Base-by-base conservation (phyloP, 2,113 vertebrate species). In the Cavia aperea region DNA sequence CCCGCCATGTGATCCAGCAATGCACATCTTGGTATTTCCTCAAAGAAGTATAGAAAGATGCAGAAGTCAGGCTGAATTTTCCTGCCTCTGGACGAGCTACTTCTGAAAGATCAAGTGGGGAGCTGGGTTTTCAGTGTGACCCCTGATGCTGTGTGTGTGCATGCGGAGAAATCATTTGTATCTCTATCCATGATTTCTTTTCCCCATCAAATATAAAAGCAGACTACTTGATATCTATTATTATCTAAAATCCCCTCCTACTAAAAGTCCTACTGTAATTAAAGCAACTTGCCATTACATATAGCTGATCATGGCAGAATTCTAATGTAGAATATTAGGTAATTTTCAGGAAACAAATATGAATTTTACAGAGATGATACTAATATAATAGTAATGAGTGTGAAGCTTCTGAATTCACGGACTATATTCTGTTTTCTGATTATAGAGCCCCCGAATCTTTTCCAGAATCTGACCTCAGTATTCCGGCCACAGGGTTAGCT, bases 391-490 rank as follows among this genome's bases (percentile, higher is more conserved):
- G 18, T 5, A 19, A 18, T 6, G 16, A 58, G 6, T 58, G 16
- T 58, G 18, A 54, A 46, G 19, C 23, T 46, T 43, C 6, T 31
- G 49, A n/a, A 58, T 24, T 23, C n/a, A 49, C 6, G n/a, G 13
- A 21, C 0, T 14, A 3, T 7, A 10, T 13, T 73, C 12, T 49
- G 0, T 58, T 73, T 91, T n/a, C 49, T 43, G 26, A 51, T 15
- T 15, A 39, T 26, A 21, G 3, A 51, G 0, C 1, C 7, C 26
- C 1, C 4, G 24, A 24, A 19, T 8, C 18, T 6, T 36, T 2
- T 16, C 14, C 16, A 18, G 31, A 77, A 31, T 43, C 78, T 16
- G 33, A 39, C 51, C 36, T 72, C 26, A 11, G 13, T 43, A 60
- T 72, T 39, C 51, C 21, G 51, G 26, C 10, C 2, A n/a, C 29